Conservation (phyloP, 35 echinoderm and acorn worm species). For the Strongylocentrotus purpuratus region DNA sequence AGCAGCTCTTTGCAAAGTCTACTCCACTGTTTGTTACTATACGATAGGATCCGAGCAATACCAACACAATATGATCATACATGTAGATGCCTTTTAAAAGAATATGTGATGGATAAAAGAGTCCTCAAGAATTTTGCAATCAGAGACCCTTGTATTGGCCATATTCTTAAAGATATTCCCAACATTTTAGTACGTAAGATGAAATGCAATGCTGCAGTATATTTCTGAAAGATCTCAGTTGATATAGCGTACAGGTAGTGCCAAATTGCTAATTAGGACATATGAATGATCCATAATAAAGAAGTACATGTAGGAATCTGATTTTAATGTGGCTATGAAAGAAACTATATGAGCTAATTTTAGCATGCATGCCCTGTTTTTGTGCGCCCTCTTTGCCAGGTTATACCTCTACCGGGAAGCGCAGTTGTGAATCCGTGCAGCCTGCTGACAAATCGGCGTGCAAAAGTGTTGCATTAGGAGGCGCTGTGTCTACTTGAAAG, state of each 20-base stretch:
- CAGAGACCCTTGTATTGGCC: no score
- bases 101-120: not conserved
- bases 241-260: not conserved
- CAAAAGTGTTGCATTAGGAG: constrained; percentile 23
- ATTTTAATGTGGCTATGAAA: not conserved
- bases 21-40: not conserved
- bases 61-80: not conserved
- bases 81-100: not conserved
- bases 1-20: not conserved
- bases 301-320: not conserved
- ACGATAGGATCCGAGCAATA: not conserved
- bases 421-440: not conserved
- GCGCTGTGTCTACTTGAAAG: constrained; percentile 40
- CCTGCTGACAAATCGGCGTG: constrained; percentile 36
- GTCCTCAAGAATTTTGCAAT: no score
- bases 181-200: not conserved
- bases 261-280: not conserved
- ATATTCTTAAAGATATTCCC: no score
- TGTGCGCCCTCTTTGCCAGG: constrained; percentile 49
- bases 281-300: not conserved
- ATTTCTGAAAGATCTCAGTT: not conserved
- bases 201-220: not conserved
- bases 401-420: constrained; percentile 28
- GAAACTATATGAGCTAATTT: not conserved
- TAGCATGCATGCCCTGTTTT: constrained; percentile 48